Base-by-base conservation (phyloP, 2,113 vertebrate genomes). In the Takifugu bimaculatus region DNA sequence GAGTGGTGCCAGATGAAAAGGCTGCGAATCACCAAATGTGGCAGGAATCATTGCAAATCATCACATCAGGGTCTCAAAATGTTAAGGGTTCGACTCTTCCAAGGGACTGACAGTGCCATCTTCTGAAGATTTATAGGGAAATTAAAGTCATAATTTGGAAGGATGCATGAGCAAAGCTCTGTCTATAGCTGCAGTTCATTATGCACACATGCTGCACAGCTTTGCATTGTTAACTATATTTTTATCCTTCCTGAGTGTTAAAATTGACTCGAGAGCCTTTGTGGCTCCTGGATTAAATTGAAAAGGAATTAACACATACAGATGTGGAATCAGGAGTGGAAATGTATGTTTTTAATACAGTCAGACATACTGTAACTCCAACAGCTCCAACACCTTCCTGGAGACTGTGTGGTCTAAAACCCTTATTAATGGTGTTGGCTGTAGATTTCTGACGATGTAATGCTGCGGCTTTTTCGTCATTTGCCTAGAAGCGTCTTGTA, bases 221-320 rank as follows among this genome's bases (percentile, higher is more conserved):
- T 60, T 54, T 1, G 27, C 4, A 20, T 20, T 20, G 20, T 20
- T 20, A 20, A 47, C 42, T 1, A 4, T 39, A 56, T 66, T 39
- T 50, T 5, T 26, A 48, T 55, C 28, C 32, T 0, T 58, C 62
- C 52, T 70, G 57, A 56, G 50, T 27, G 1, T 45, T 65, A 27
- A 6, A 70, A 56, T 57, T 48, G 20, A 53, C 35, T 54, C 55
- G 32, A 50, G 43, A 29, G 54, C 58, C 51, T 56, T 70, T 63
- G 53, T 50, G n/a, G 35, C 11, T 50, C 20, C 32, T 5, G 47
- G 58, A 53, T 56, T 55, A 29, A 51, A 54, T 32, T 32, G 13
- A 50, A 42, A 56, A 12, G 11, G 28, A 26, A 54, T 26, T n/a
- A 32, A 44, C 50, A 58, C 48, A 26, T 14, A 26, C 47, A 65